Percentiles rank a stretch among this genome's conserved stretches.
phyloP scores from a whole-genome alignment of 2,888 invertebrate species.

The Magallana nippona region DNA sequence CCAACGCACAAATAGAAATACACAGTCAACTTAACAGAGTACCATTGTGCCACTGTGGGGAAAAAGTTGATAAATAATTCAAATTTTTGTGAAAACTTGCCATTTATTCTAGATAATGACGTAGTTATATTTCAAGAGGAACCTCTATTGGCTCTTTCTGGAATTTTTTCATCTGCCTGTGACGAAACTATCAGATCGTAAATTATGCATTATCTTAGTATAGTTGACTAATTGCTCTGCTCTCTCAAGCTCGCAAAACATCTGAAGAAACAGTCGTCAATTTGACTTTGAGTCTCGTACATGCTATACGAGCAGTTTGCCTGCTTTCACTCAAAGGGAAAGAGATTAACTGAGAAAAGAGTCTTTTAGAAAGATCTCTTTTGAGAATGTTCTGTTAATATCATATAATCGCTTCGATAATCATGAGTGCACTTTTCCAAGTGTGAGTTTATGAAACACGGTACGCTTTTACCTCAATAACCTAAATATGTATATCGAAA shows the following conservation, averaged over 20 bases:
- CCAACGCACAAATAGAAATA: neutral
- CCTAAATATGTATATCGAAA: too few relatives aligned
- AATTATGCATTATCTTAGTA: slow-evolving; percentile 20
- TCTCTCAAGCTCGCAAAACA: neutral
- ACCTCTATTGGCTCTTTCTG: neutral
- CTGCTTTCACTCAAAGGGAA: too few relatives aligned
- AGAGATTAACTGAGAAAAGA: too few relatives aligned
- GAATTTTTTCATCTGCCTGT: neutral
- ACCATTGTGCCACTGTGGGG: neutral
- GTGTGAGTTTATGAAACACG: too few relatives aligned
- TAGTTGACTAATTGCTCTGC: slow-evolving; percentile 22
- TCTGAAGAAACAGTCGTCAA: slow-evolving; percentile 4
- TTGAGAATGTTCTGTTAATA: too few relatives aligned
- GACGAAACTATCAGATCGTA: neutral
- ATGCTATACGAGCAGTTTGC: too few relatives aligned
- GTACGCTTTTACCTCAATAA: too few relatives aligned
- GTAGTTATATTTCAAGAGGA: neutral
- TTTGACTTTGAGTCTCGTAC: neutral
- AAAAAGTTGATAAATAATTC: slow-evolving; percentile 22
- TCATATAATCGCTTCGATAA: too few relatives aligned
- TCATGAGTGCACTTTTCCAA: too few relatives aligned
- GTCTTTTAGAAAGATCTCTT: too few relatives aligned
- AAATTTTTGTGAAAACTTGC: neutral
- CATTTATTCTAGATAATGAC: neutral
- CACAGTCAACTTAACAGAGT: neutral